Percentiles rank a stretch among this genome's conserved stretches.
Conservation (phyloP, 2,113 vertebrate species). For the Tretioscincus oriximinensis region DNA sequence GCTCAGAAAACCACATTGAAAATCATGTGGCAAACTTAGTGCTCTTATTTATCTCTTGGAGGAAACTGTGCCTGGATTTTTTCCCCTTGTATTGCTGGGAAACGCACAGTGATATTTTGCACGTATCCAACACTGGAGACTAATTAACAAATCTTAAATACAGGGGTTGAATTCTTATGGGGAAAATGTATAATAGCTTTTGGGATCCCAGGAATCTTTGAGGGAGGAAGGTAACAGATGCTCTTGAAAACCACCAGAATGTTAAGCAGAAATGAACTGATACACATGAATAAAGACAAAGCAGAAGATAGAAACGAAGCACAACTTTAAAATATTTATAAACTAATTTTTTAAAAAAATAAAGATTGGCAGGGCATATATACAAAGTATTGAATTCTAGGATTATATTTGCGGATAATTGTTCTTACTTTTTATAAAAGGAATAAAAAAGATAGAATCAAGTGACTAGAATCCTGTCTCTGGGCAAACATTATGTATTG, state of each 20-base stretch:
- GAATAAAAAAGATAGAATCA: background rate
- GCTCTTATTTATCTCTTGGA: slow-evolving; percentile 33
- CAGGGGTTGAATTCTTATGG: slow-evolving; percentile 38
- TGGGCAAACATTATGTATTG: background rate
- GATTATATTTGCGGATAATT: background rate
- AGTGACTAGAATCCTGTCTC: too few species aligned
- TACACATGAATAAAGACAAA: slow-evolving; percentile 13
- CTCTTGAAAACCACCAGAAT: slow-evolving; percentile 39
- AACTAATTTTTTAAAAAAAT: background rate
- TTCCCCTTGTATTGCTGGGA: slow-evolving; percentile 33
- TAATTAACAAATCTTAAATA: slow-evolving; percentile 50
- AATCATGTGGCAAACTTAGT: slow-evolving; percentile 17
- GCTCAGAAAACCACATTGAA: slow-evolving; percentile 46
- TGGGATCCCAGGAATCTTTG: slow-evolving; percentile 26
- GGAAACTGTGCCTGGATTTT: slow-evolving; percentile 38
- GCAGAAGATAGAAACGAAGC: slow-evolving; percentile 12
- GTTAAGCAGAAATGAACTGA: slow-evolving; percentile 16
- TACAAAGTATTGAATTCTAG: background rate
- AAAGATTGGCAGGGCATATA: background rate
- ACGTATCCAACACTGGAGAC: slow-evolving; percentile 28
- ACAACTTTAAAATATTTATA: background rate
- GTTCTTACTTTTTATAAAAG: background rate
- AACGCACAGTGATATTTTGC: slow-evolving; percentile 20
- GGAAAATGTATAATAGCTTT: slow-evolving; percentile 27
- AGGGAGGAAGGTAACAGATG: slow-evolving; percentile 4